Evolutionary conservation across 1,140 invertebrate species (phyloP).

Genomic region (Eupeodes corollae): DNA sequence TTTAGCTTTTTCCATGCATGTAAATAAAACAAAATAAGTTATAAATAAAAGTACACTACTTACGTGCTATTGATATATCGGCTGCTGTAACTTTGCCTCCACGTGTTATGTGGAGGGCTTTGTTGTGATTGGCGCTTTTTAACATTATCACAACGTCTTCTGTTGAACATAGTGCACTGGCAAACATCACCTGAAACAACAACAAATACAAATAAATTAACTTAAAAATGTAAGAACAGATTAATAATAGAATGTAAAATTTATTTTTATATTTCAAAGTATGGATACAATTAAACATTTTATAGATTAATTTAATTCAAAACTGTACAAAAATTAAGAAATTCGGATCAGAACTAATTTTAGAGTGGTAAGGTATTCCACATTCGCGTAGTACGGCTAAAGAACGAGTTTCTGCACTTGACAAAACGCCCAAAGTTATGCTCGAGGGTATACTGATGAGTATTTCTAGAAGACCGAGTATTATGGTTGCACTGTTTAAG

Average conservation of each 20-base stretch:
- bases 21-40: constrained; percentile 3
- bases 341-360: too few species aligned
- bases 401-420: too few species aligned
- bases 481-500: too few species aligned
- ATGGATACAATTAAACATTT: too few species aligned
- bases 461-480: too few species aligned
- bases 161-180: constrained; percentile 29
- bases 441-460: too few species aligned
- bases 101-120: constrained; percentile 30
- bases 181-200: constrained; percentile 30
- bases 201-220: neutral
- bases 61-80: constrained; percentile 32
- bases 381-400: too few species aligned
- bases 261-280: too few species aligned
- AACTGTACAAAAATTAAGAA: constrained; percentile 6
- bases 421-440: too few species aligned
- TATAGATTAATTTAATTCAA: constrained; percentile 13
- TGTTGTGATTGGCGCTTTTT: constrained; percentile 17
- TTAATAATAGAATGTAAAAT: neutral
- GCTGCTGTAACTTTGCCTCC: constrained; percentile 26
- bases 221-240: neutral
- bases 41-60: constrained; percentile 13
- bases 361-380: too few species aligned
- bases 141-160: constrained; percentile 27
- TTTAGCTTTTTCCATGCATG: too few species aligned